These are phyloP conservation scores for Eupithecia centaureata DNA, from an alignment of 2,888 invertebrate species.

Conservation along the genomic window DNA sequence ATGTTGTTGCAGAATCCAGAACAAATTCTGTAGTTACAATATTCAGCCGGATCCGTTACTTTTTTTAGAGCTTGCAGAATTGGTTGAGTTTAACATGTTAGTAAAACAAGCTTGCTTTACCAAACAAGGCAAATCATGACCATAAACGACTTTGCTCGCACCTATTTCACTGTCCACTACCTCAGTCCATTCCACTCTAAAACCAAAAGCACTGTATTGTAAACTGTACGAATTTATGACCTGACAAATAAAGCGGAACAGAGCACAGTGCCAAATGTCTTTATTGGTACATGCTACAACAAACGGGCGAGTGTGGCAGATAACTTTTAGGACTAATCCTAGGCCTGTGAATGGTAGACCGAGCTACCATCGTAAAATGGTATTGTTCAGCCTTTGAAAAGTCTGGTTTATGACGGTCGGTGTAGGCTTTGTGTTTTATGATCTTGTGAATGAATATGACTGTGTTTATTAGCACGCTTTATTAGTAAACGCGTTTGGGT, in stretches of 20 bases:
- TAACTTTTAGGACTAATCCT: constrained; percentile 33
- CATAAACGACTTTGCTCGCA: constrained; percentile 11
- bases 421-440: constrained; percentile 17
- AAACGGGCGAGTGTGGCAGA: constrained; percentile 28
- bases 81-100: too few relatives aligned
- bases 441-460: neutral
- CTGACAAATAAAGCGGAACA: constrained; percentile 50
- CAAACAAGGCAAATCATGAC: constrained; percentile 7
- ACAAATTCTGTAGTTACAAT: too few relatives aligned
- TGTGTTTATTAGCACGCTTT: neutral
- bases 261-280: constrained; percentile 52
- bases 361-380: constrained; percentile 26
- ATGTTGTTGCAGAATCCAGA: too few relatives aligned
- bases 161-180: constrained; percentile 26
- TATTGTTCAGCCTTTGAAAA: constrained; percentile 22
- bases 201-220: constrained; percentile 35
- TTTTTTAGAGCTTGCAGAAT: too few relatives aligned
- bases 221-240: constrained; percentile 55
- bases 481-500: constrained; percentile 5
- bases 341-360: constrained; percentile 26
- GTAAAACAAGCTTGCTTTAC: neutral
- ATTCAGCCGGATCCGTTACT: too few relatives aligned
- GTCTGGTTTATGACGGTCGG: constrained; percentile 18
- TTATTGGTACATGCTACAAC: constrained; percentile 41
- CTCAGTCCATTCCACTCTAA: constrained; percentile 31